A percentile compares a stretch with the other conserved stretches of the same genome.
phyloP scores from a whole-genome alignment of 2,113 vertebrate species.

The Puma concolor region DNA sequence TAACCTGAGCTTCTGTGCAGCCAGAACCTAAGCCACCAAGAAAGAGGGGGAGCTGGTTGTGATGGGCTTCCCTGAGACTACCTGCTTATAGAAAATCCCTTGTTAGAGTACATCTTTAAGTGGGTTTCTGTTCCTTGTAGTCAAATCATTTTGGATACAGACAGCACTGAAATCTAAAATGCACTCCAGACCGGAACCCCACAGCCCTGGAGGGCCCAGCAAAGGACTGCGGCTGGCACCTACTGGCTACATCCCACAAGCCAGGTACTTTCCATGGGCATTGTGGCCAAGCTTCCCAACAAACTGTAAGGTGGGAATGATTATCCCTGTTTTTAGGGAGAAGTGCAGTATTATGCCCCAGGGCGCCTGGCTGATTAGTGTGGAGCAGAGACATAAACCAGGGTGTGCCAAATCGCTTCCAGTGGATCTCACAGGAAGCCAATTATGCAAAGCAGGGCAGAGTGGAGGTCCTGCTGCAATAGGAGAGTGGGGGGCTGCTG shows the following conservation, averaged over 20 bases:
- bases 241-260: not conserved
- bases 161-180: not conserved
- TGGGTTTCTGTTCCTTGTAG: not conserved
- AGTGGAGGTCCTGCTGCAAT: not conserved
- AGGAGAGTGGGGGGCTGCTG: not conserved
- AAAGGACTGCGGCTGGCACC: not conserved
- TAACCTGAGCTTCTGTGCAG: not conserved
- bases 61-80: not conserved
- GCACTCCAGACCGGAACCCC: not conserved
- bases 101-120: not conserved
- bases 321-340: not conserved
- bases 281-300: not conserved
- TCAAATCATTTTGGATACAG: not conserved
- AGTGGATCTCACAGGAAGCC: slow-evolving; percentile 29
- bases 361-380: slow-evolving; percentile 30
- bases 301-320: not conserved
- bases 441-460: slow-evolving; percentile 65
- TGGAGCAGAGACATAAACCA: not conserved
- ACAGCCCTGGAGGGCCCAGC: not conserved
- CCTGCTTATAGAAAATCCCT: not conserved
- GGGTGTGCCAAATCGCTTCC: slow-evolving; percentile 53
- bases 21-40: not conserved
- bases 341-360: not conserved
- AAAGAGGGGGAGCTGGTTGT: not conserved
- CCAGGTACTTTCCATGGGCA: not conserved